Conservation (phyloP, 2,113 vertebrate genomes). For the Vombatus ursinus region DNA sequence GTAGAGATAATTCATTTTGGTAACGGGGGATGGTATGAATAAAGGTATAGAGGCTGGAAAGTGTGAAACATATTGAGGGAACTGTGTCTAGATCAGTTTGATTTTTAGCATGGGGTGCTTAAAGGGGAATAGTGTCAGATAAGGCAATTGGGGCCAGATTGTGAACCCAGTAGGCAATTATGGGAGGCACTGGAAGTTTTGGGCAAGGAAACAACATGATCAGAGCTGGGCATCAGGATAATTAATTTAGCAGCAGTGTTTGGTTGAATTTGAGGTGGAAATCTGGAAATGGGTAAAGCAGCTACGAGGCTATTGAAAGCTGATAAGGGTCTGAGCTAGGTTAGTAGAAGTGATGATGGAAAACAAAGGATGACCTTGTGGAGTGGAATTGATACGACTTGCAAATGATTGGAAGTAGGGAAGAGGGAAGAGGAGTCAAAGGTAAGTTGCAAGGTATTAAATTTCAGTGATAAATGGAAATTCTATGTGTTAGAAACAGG, state of each 20-base stretch:
- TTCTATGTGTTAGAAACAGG: background rate
- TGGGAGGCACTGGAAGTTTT: background rate
- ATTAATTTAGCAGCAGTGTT: slow-evolving; percentile 1
- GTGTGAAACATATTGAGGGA: background rate
- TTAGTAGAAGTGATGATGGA: background rate
- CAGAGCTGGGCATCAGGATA: background rate
- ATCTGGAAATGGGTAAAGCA: background rate
- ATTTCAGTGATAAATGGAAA: background rate
- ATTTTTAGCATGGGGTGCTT: background rate
- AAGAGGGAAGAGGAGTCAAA: background rate
- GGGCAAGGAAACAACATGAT: background rate
- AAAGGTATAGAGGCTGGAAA: background rate
- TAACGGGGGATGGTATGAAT: background rate
- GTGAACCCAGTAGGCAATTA: background rate
- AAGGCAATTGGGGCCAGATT: background rate
- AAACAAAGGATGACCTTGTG: background rate
- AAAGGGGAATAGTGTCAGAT: background rate
- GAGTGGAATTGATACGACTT: background rate
- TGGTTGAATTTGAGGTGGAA: background rate
- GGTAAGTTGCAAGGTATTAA: background rate
- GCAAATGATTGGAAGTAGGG: background rate
- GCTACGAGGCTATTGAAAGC: background rate
- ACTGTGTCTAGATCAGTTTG: background rate
- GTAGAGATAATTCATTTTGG: background rate
- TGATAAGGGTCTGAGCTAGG: background rate